These are phyloP conservation scores for Atherix ibis DNA, from an alignment of 2,888 invertebrate genomes.

Conservation along the genomic window DNA sequence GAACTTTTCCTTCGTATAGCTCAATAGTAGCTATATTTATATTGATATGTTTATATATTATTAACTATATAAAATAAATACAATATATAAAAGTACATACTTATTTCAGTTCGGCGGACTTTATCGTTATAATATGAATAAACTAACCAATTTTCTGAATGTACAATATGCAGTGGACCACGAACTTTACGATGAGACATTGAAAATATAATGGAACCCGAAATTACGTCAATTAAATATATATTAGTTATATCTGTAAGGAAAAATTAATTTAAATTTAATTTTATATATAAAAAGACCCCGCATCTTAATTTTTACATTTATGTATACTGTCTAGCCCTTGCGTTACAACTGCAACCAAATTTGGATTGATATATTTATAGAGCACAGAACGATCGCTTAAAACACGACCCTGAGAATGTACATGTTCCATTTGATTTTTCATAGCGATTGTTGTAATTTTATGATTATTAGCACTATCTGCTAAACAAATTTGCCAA, in stretches of 20 bases:
- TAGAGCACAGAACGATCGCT: conserved; percentile 93
- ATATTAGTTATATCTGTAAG: conserved; percentile 60
- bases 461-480: conserved; percentile 39
- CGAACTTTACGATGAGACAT: conserved; percentile 71
- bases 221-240: conserved; percentile 79
- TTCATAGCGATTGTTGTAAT: conserved; percentile 48
- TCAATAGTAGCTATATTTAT: conserved; percentile 59
- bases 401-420: conserved; percentile 89
- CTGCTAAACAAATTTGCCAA: conserved; percentile 59
- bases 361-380: conserved; percentile 96
- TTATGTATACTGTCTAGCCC: conserved; percentile 59
- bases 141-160: conserved; percentile 93
- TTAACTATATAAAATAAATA: neutral
- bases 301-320: conserved; percentile 41
- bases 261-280: conserved; percentile 5
- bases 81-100: conserved; percentile 23
- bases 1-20: conserved; percentile 82
- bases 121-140: conserved; percentile 91
- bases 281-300: too few species aligned
- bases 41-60: neutral
- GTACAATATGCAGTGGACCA: conserved; percentile 74
- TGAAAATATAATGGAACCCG: conserved; percentile 73
- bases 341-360: conserved; percentile 72
- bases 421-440: conserved; percentile 57
- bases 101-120: conserved; percentile 77